These are phyloP conservation scores for Okamejei kenojei DNA, from an alignment of 2,797 vertebrate genomes.

Conservation along the genomic window DNA sequence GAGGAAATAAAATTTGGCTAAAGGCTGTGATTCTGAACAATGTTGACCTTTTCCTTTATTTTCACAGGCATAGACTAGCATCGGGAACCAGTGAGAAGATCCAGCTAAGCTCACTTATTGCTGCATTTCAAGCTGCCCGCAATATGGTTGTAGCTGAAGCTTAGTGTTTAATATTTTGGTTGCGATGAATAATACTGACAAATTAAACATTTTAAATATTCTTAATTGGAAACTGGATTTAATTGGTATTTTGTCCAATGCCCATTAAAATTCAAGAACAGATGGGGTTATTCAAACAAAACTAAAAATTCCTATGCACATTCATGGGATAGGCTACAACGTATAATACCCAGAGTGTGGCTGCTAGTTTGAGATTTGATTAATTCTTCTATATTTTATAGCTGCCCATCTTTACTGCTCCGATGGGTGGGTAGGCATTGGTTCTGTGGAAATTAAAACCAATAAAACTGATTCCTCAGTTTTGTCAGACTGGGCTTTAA, in stretches of 20 bases:
- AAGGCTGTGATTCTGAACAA: not conserved
- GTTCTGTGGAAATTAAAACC: not conserved
- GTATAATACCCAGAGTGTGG: no score
- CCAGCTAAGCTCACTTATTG: constrained; percentile 90
- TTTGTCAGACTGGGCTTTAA: not conserved
- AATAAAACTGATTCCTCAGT: no score
- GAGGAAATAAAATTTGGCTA: not conserved
- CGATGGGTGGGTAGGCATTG: not conserved
- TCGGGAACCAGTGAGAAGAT: constrained; percentile 90
- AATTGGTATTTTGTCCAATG: not conserved
- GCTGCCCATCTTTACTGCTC: not conserved
- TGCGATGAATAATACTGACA: not conserved
- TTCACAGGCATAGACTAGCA: constrained; percentile 73
- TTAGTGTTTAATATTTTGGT: constrained; percentile 47
- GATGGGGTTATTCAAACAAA: not conserved
- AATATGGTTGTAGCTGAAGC: constrained; percentile 80
- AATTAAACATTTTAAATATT: not conserved
- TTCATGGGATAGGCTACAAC: no score
- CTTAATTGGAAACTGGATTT: not conserved
- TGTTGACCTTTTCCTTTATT: not conserved
- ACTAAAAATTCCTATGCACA: not conserved
- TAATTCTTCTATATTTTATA: not conserved
- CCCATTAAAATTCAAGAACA: not conserved
- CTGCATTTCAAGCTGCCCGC: constrained; percentile 87
- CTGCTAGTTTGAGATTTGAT: not conserved